A percentile compares a stretch with the other conserved stretches of the same genome.
Conservation (phyloP, 1,140 invertebrate genomes). For the Pachyrhynchus sulphureomaculatus region DNA sequence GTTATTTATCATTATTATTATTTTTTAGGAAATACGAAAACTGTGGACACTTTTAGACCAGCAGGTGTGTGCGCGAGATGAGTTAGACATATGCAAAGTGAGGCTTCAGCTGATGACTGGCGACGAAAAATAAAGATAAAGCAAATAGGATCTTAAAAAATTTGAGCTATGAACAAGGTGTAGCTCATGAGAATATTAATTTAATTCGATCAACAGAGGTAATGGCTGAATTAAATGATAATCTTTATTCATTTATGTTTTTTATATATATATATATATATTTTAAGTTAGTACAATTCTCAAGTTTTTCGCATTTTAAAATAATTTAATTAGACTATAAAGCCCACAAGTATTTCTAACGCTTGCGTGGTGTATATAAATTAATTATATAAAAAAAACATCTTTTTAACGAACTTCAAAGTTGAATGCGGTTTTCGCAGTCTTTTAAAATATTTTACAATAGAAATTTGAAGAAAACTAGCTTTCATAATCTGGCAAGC, state of each 20-base stretch:
- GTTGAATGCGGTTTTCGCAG: no score
- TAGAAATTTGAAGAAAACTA: no score
- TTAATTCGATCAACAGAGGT: slow-evolving; percentile 57
- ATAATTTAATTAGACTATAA: no score
- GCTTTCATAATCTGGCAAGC: no score
- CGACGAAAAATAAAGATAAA: slow-evolving; percentile 34
- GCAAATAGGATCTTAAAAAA: slow-evolving; percentile 40
- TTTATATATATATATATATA: background rate
- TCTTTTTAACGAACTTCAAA: no score
- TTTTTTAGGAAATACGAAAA: slow-evolving; percentile 52
- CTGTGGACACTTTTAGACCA: slow-evolving; percentile 63
- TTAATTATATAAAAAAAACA: background rate
- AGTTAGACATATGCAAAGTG: slow-evolving; percentile 73
- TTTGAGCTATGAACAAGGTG: slow-evolving; percentile 39
- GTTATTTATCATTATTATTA: no score
- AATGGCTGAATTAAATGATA: no score
- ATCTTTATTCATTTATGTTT: no score
- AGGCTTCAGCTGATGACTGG: slow-evolving; percentile 57
- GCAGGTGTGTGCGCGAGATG: slow-evolving; percentile 66
- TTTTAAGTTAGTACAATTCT: background rate
- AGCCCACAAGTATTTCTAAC: no score
- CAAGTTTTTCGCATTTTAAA: no score
- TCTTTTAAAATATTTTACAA: no score
- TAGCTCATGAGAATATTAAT: slow-evolving; percentile 51
- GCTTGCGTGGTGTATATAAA: background rate